A percentile compares a stretch with the other conserved stretches of the same genome.
phyloP scores from a whole-genome alignment of 2,113 vertebrate species.

The Gadus macrocephalus region DNA sequence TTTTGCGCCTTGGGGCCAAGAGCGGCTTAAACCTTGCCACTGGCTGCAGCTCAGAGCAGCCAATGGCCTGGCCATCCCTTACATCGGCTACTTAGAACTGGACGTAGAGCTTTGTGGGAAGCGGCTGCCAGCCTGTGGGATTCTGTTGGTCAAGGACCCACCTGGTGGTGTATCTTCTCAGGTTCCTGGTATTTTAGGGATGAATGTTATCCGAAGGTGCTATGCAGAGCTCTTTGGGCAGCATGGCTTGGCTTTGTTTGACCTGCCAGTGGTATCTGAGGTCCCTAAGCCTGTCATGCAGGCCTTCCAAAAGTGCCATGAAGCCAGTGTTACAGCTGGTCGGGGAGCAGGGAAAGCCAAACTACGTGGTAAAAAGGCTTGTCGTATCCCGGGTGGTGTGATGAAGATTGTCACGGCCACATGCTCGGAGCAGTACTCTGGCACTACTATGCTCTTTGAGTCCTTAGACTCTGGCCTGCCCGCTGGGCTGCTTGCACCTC shows the following conservation, averaged over 20 bases:
- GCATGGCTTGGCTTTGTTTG: neutral
- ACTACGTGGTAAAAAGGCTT: too few relatives aligned
- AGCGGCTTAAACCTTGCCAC: too few relatives aligned
- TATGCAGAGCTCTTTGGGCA: neutral
- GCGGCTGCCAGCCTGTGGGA: too few relatives aligned
- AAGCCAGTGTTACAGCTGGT: neutral
- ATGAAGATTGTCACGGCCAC: neutral
- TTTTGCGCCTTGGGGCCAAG: too few relatives aligned
- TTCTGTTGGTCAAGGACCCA: too few relatives aligned
- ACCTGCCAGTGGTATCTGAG: neutral
- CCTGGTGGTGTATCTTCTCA: neutral
- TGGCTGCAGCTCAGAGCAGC: too few relatives aligned
- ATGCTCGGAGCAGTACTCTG: neutral
- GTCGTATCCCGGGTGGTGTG: neutral
- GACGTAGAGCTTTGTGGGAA: too few relatives aligned
- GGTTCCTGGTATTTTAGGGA: neutral
- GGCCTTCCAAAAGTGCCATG: too few relatives aligned
- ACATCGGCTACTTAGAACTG: too few relatives aligned
- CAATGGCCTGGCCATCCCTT: too few relatives aligned
- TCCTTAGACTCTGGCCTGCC: neutral
- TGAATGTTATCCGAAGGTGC: neutral
- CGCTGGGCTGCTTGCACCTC: neutral
- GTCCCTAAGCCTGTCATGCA: too few relatives aligned
- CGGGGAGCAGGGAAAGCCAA: too few relatives aligned
- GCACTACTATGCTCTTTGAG: neutral